phyloP scores from a whole-genome alignment of 1,140 invertebrate genomes.

The Ostrea denselamellosa region DNA sequence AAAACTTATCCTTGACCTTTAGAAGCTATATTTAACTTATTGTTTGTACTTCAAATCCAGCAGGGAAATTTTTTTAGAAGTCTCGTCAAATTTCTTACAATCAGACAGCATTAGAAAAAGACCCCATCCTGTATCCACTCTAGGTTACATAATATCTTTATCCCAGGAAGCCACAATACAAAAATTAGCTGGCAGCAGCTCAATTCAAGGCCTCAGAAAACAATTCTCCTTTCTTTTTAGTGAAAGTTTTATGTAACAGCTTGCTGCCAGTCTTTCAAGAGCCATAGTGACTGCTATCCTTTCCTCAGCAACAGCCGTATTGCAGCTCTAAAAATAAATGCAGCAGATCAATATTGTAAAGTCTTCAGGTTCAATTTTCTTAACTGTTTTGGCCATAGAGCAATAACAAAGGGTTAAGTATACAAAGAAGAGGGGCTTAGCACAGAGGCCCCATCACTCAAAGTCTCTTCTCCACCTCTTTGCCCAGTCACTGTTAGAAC shows the following conservation, averaged over 20 bases:
- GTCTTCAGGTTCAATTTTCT: constrained; percentile 13
- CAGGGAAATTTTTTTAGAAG: too few relatives aligned
- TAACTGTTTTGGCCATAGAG: neutral
- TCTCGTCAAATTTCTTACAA: too few relatives aligned
- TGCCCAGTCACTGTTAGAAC: too few relatives aligned
- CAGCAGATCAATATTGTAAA: constrained; percentile 1
- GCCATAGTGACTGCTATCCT: neutral
- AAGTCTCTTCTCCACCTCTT: too few relatives aligned
- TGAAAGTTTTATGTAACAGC: neutral
- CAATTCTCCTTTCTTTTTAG: neutral
- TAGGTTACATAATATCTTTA: neutral
- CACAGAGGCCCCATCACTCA: too few relatives aligned
- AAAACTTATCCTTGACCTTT: too few relatives aligned
- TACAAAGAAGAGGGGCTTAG: too few relatives aligned
- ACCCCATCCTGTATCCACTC: too few relatives aligned
- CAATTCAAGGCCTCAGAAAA: neutral
- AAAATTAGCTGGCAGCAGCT: constrained; percentile 25
- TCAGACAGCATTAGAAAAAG: too few relatives aligned
- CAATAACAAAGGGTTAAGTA: neutral
- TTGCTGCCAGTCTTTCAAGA: neutral
- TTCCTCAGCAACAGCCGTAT: neutral
- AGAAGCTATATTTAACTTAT: too few relatives aligned
- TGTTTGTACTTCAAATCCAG: too few relatives aligned
- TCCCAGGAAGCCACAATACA: neutral
- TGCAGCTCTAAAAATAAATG: neutral